Conservation (phyloP, 2,797 vertebrate species). For the Xerus rutilus region DNA sequence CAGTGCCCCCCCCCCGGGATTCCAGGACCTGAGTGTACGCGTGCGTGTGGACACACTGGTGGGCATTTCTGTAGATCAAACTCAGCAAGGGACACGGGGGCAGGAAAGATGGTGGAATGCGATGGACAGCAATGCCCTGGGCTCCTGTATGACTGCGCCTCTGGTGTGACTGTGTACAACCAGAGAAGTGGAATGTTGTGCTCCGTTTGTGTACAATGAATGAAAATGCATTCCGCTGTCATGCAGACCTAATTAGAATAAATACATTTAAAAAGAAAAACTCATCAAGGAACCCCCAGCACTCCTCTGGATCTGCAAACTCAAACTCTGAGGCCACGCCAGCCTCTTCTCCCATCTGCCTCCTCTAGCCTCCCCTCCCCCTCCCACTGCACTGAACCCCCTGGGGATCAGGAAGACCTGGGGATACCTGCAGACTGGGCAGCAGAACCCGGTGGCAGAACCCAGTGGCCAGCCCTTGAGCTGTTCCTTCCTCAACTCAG, state of each 20-base stretch:
- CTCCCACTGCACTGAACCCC: background rate
- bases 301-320: background rate
- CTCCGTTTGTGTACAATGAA: too few species aligned
- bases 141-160: too few species aligned
- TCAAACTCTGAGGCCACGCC: background rate
- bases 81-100: background rate
- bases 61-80: background rate
- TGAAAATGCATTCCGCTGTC: too few species aligned
- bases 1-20: fast-evolving
- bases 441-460: too few species aligned
- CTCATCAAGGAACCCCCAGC: background rate
- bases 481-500: background rate
- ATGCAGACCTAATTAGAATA: too few species aligned
- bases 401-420: background rate
- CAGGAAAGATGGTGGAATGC: too few species aligned
- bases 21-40: too few species aligned
- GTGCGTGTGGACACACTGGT: too few species aligned
- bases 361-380: background rate
- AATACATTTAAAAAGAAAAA: background rate
- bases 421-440: background rate
- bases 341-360: background rate
- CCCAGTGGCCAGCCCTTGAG: background rate
- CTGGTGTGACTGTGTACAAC: too few species aligned
- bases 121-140: too few species aligned
- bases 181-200: too few species aligned